These are phyloP conservation scores for Nomada lathburiana DNA, from an alignment of 2,888 invertebrate genomes.

Conservation along the genomic window DNA sequence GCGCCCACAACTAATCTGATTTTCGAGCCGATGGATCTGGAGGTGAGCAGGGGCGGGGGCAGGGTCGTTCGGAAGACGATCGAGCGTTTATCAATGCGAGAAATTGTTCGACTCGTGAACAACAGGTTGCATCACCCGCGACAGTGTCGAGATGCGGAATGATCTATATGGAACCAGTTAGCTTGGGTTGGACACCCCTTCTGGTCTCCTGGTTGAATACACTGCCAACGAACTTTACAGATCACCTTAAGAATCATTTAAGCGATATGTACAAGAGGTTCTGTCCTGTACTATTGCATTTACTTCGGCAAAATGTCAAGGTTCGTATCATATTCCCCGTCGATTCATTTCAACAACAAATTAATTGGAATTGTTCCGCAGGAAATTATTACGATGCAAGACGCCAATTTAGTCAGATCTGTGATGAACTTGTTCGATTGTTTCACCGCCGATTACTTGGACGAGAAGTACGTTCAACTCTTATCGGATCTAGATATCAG, in stretches of 20 bases:
- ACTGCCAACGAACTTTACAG: conserved; percentile 89
- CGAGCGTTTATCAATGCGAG: not conserved
- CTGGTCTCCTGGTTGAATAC: conserved; percentile 94
- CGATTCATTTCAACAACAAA: conserved; percentile 35
- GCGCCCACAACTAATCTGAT: conserved; percentile 95
- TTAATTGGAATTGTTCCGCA: conserved; percentile 76
- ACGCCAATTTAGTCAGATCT: conserved; percentile 92
- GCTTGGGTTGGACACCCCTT: conserved; percentile 95
- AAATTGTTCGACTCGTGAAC: not conserved
- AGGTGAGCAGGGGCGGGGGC: conserved; percentile 82
- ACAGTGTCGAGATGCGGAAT: conserved; percentile 98
- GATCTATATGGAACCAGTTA: conserved; percentile 97
- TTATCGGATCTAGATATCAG: conserved; percentile 92
- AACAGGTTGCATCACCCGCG: conserved; percentile 92
- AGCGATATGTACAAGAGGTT: conserved; percentile 91
- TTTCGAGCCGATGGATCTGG: conserved; percentile 98
- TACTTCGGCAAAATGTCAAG: conserved; percentile 89
- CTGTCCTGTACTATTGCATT: conserved; percentile 91
- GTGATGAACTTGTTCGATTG: conserved; percentile 95
- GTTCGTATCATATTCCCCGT: conserved; percentile 80
- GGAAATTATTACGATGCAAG: conserved; percentile 94
- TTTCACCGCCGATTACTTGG: conserved; percentile 93
- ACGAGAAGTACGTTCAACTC: conserved; percentile 89
- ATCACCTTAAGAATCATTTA: conserved; percentile 89
- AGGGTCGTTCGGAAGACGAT: too few species aligned